Conservation (phyloP, 2,888 invertebrate genomes). For the Amiota communis region DNA sequence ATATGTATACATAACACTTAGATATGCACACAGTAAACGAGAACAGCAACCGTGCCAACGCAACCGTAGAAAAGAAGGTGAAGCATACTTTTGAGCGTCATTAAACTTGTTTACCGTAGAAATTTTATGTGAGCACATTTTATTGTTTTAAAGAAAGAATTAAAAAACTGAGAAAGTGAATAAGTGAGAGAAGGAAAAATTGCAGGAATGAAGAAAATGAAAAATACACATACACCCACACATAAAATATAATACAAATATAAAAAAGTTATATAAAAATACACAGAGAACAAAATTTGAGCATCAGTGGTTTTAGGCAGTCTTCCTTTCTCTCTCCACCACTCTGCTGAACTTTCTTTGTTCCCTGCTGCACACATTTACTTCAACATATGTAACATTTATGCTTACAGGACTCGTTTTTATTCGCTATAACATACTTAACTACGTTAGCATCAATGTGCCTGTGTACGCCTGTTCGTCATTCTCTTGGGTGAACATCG, state of each 20-base stretch:
- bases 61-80: slow-evolving; percentile 36
- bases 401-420: no score
- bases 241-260: no score
- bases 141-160: slow-evolving; percentile 41
- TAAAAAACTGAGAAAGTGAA: no score
- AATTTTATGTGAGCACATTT: slow-evolving; percentile 43
- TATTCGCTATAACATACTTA: no score
- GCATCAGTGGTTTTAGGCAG: not conserved
- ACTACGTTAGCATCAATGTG: not conserved
- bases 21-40: not conserved
- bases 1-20: not conserved
- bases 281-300: not conserved
- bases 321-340: not conserved
- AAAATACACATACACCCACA: no score
- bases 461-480: not conserved
- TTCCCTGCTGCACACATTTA: not conserved
- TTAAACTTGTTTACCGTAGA: slow-evolving; percentile 52
- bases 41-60: no score
- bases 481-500: no score
- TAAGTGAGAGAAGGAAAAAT: no score
- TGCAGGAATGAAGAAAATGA: no score
- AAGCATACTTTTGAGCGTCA: slow-evolving; percentile 61
- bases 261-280: not conserved
- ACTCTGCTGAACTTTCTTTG: not conserved
- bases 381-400: no score